phyloP scores from a whole-genome alignment of 2,888 invertebrate species.

The Andrena camellia region DNA sequence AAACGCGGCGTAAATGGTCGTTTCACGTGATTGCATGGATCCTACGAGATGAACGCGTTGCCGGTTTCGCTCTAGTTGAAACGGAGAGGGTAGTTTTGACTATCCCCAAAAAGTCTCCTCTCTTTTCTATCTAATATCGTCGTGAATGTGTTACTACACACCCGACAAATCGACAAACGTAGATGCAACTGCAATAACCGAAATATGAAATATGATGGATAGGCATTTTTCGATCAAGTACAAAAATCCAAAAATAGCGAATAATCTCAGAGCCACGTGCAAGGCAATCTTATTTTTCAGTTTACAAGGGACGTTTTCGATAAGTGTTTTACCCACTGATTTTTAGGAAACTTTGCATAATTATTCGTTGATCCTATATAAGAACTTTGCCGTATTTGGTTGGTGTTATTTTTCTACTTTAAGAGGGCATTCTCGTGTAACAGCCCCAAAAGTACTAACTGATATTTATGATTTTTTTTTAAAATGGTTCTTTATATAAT shows the following conservation, averaged over 20 bases:
- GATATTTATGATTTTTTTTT: too few relatives aligned
- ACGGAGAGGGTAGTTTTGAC: constrained; percentile 56
- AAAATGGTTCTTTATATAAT: too few relatives aligned
- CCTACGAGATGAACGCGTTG: constrained; percentile 63
- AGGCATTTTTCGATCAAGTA: not conserved
- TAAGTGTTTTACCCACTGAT: too few relatives aligned
- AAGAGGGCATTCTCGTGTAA: too few relatives aligned
- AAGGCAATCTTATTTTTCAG: not conserved
- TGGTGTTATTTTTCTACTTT: too few relatives aligned
- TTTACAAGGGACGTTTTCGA: too few relatives aligned
- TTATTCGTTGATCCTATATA: too few relatives aligned
- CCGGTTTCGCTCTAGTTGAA: constrained; percentile 42
- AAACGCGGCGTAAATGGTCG: constrained; percentile 69
- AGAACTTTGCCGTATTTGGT: too few relatives aligned
- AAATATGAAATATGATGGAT: not conserved
- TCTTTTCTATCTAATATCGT: not conserved
- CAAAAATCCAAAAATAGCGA: not conserved
- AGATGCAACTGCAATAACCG: too few relatives aligned
- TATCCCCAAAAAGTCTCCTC: constrained; percentile 28
- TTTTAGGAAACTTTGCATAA: too few relatives aligned
- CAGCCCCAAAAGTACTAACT: too few relatives aligned
- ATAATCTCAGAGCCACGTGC: not conserved
- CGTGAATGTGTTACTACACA: not conserved
- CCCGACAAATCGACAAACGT: too few relatives aligned
- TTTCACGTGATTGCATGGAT: constrained; percentile 79